Evolutionary conservation across 2,797 vertebrate species (phyloP).

Genomic region (Artibeus jamaicensis): DNA sequence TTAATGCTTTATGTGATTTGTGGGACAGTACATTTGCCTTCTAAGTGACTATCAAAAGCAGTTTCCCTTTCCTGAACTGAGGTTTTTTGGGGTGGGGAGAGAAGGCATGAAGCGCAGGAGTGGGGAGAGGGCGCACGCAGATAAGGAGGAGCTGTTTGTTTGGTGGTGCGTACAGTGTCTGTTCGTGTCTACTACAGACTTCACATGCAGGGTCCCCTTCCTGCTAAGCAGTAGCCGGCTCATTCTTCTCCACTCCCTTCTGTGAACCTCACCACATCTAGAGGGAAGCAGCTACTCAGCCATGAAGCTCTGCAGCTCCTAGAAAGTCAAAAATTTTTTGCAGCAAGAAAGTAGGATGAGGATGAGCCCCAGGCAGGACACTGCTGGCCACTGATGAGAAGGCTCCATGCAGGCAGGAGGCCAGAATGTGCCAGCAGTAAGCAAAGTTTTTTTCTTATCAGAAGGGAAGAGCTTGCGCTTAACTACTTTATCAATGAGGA

Average conservation of each 20-base stretch:
- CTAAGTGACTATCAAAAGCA: background rate
- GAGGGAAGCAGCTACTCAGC: background rate
- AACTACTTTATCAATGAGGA: slow-evolving; percentile 9
- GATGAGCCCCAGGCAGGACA: background rate
- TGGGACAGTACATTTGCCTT: background rate
- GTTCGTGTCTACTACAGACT: background rate
- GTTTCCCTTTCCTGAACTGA: background rate
- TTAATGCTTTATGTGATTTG: background rate
- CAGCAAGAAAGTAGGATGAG: background rate
- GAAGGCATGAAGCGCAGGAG: background rate
- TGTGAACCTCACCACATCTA: background rate
- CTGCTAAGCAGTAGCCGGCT: background rate
- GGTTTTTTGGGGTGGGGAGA: background rate
- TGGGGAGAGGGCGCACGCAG: background rate
- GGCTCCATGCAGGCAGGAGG: background rate
- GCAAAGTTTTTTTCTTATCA: slow-evolving; percentile 54
- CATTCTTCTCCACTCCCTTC: background rate
- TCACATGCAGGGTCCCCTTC: background rate
- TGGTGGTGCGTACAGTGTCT: background rate
- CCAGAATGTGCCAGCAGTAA: slow-evolving; percentile 30
- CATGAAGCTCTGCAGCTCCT: background rate
- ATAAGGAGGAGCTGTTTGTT: background rate
- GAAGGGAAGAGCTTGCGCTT: slow-evolving; percentile 25
- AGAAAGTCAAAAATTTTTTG: slow-evolving; percentile 32
- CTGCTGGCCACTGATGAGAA: background rate